Evolutionary conservation across 2,888 invertebrate species (phyloP), one percentile per base, ranked within the genome.

Genomic region (Phortica magna): DNA sequence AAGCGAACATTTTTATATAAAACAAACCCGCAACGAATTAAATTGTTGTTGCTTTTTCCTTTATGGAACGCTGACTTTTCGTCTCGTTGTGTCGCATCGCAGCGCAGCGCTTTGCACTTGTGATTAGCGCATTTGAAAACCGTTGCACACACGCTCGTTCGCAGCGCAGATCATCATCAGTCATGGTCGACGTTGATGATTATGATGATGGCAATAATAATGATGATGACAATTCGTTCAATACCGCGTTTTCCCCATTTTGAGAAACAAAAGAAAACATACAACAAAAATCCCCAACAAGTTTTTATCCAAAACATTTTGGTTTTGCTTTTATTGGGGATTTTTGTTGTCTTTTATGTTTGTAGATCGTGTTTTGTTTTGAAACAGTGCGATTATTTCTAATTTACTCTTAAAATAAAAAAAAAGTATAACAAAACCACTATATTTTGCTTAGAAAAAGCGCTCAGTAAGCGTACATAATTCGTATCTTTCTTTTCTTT

Each of bases 11-110:
- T 48, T 48, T 48, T 9, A 9, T 12, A 48, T 48, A 48, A 31
- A 64, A 64, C 7, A 22, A 61, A 61, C 19, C 5, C 61, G 19
- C n/a, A 61, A 61, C 61, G 19, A 64, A 14, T 39, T 64, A 22
- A 64, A 39, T 7, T 10, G 64, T 6, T 14, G 81, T 71, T 84
- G 80, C 79, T 78, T 0, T 84, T 86, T 86, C 84, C 84, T 84
- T 82, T 79, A 80, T 80, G 83, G 81, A 31, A 31, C 31, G 31
- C 31, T 31, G 31, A 31, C 31, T 31, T 31, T 4, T 31, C 31
- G 31, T 31, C 31, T 31, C 31, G 5, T 31, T 31, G 31, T 31
- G 31, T 31, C 31, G 31, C 31, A 31, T 31, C 31, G 31, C 31
- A 4, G 2, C 31, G 31, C 31, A 31, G 2, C 31, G 31, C 31